Evolutionary conservation across 2,888 invertebrate species (phyloP).

Genomic region (Antheraea yamamai): DNA sequence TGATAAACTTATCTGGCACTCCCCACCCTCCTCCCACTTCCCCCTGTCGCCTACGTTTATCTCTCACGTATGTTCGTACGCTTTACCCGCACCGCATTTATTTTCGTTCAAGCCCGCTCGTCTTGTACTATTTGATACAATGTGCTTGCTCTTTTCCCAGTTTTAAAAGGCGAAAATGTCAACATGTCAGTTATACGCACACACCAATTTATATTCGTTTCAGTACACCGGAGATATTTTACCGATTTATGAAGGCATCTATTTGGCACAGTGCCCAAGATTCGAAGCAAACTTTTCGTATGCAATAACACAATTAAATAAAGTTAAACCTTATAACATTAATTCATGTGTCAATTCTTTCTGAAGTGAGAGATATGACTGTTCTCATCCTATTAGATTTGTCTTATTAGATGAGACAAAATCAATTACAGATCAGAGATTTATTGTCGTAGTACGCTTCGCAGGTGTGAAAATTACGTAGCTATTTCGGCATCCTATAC

Average conservation of each 20-base stretch:
- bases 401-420: neutral
- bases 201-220: constrained; percentile 59
- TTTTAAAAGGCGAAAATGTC: constrained; percentile 30
- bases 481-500: neutral
- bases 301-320: constrained; percentile 62
- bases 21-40: constrained; percentile 44
- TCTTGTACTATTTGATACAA: constrained; percentile 43
- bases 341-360: constrained; percentile 63
- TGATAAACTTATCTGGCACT: constrained; percentile 79
- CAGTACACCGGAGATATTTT: constrained; percentile 58
- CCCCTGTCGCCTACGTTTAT: constrained; percentile 68
- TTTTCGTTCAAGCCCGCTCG: constrained; percentile 51
- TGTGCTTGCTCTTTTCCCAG: constrained; percentile 25
- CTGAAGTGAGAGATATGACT: constrained; percentile 38
- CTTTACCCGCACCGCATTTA: constrained; percentile 58
- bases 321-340: constrained; percentile 75
- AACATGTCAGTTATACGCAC: constrained; percentile 43
- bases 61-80: constrained; percentile 69
- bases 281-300: constrained; percentile 60
- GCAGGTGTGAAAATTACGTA: neutral
- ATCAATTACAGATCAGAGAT: neutral
- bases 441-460: neutral
- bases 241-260: constrained; percentile 67
- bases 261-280: constrained; percentile 71
- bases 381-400: neutral